These are phyloP conservation scores for Diabrotica undecimpunctata DNA, from an alignment of 1,140 invertebrate species.

Conservation along the genomic window DNA sequence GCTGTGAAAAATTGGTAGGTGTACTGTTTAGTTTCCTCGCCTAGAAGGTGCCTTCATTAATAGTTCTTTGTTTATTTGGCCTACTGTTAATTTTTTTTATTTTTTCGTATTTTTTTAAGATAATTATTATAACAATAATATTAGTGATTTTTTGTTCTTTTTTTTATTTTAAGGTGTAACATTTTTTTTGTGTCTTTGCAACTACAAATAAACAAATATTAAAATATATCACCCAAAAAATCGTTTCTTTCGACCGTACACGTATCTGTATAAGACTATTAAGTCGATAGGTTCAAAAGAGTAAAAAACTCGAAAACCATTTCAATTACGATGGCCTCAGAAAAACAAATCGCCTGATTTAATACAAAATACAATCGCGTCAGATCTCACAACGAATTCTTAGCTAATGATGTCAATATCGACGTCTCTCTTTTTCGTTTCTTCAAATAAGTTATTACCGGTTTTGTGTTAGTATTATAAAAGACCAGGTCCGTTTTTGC, in stretches of 20 bases:
- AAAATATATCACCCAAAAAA: background rate
- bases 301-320: conserved; percentile 12
- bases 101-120: no score
- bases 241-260: background rate
- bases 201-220: no score
- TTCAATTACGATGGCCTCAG: conserved; percentile 27
- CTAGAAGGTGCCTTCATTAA: no score
- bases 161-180: no score
- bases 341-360: conserved; percentile 36
- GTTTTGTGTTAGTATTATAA: conserved; percentile 35
- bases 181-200: no score
- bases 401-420: conserved; percentile 37
- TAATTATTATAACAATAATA: no score
- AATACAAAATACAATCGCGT: conserved; percentile 34
- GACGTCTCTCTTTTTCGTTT: conserved; percentile 28
- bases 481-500: conserved; percentile 12
- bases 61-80: no score
- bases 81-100: no score
- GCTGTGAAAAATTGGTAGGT: no score
- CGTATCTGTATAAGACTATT: conserved; percentile 3
- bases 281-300: background rate
- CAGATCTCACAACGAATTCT: conserved; percentile 28
- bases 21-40: no score
- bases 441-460: conserved; percentile 40
- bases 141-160: no score